Evolutionary conservation across 2,797 vertebrate species (phyloP).

Genomic region (Basileuterus tristriatus): DNA sequence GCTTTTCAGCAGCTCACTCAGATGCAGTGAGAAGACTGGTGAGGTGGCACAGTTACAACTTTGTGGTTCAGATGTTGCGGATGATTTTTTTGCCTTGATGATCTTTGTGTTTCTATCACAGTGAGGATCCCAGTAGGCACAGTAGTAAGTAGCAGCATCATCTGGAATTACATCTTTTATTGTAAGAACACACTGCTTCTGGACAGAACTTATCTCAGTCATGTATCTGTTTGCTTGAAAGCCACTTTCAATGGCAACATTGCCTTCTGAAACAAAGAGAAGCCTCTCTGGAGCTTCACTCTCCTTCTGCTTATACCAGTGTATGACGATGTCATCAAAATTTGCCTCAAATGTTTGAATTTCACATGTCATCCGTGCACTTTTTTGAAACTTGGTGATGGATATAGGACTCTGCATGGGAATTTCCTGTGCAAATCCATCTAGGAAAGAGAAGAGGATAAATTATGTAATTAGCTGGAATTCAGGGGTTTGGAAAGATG

Average conservation of each 20-base stretch:
- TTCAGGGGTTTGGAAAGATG: not conserved
- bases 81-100: not conserved
- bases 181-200: not conserved
- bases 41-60: not conserved
- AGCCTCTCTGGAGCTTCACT: not conserved
- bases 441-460: not conserved
- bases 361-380: not conserved
- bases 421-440: not conserved
- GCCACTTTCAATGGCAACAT: fast-evolving
- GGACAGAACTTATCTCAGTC: fast-evolving
- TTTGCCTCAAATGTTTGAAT: not conserved
- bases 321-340: fast-evolving
- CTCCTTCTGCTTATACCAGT: slow-evolving; percentile 45
- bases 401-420: not conserved
- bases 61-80: not conserved
- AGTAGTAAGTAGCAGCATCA: slow-evolving; percentile 15
- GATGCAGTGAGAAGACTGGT: not conserved
- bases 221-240: not conserved
- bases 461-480: not conserved
- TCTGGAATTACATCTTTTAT: not conserved
- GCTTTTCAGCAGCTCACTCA: not conserved
- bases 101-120: not conserved
- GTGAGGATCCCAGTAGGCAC: not conserved
- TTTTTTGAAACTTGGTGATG: not conserved
- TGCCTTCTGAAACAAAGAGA: not conserved